These are phyloP conservation scores for Nesidiocoris tenuis DNA, from an alignment of 2,888 invertebrate species.

Conservation along the genomic window DNA sequence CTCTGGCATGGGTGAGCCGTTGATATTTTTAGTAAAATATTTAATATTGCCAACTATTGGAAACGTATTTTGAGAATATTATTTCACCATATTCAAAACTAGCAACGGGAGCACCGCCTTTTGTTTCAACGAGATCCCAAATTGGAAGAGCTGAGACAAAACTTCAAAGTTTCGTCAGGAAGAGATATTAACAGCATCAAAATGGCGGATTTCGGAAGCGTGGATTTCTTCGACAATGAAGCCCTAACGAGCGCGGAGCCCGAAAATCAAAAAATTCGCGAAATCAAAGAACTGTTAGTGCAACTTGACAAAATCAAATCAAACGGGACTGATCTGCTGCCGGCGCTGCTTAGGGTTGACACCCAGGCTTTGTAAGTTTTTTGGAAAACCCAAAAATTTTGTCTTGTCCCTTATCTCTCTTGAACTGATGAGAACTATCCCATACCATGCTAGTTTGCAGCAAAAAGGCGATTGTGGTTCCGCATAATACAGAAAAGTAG, in stretches of 20 bases:
- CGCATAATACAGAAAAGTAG: no score
- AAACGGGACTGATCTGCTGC: constrained; percentile 21
- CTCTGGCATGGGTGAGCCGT: constrained; percentile 15
- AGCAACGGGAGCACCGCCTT: constrained; percentile 22
- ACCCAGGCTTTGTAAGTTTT: constrained; percentile 21
- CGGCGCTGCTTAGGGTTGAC: constrained; percentile 18
- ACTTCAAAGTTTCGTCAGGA: neutral
- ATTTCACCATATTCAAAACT: no score
- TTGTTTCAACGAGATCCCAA: constrained; percentile 13
- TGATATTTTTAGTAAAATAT: neutral
- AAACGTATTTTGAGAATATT: no score
- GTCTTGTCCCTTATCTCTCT: no score
- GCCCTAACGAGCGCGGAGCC: constrained; percentile 24
- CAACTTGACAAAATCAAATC: constrained; percentile 19
- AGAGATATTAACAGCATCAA: neutral
- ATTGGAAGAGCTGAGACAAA: constrained; percentile 1
- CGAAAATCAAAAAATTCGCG: constrained; percentile 2
- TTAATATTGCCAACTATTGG: no score
- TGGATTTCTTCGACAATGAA: constrained; percentile 23
- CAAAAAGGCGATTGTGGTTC: no score
- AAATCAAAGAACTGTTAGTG: constrained; percentile 14
- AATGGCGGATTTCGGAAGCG: neutral
- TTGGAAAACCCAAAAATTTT: no score
- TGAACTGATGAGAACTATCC: no score
- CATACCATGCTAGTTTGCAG: no score